Base-by-base conservation (phyloP, 2,888 invertebrate species). In the Microplitis deprimator region DNA sequence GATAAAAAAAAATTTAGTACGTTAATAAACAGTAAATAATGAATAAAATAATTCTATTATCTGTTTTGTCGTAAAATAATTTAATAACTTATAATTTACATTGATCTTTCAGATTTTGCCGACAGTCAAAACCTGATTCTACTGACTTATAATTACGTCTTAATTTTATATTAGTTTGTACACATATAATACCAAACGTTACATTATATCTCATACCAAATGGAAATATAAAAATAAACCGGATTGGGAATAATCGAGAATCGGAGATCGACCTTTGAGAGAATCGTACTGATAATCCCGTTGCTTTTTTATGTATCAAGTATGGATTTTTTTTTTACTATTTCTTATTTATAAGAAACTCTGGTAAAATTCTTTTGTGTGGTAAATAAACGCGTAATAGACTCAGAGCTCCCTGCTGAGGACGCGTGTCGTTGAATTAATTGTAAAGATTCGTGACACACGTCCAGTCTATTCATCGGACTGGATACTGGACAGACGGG, bases 401-500 rank as follows among this genome's bases (percentile, higher is more conserved):
- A 29, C 29, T 29, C 29, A 4, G 29, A 29, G 29, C 29, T 29
- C 29, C 29, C 29, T 29, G 29, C 29, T 71, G 71, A 38, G 5
- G 39, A 29, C 61, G 39, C 61, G 62, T 62, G 61, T 62, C 39
- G 6, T 10, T 60, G 38, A 72, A 64, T 72, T 72, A 13, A 64
- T 72, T 40, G 8, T 64, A n/a, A 17, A 50, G 72, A 72, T 72
- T 20, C 13, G 20, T 17, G 29, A 29, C 50, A 70, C 50, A 60
- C 60, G 41, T 20, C 29, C n/a, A 38, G 60, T 62, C 39, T 71
- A 71, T 71, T 62, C 16, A 72, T 64, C 41, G 6, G 17, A 64
- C 64, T 50, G 50, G 50, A 13, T 2, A 71, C 29, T 64, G 17
- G 59, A 41, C 64, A 40, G 62, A 64, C 41, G 67, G 39, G 73